Conservation (phyloP, 1,140 invertebrate species). For the Dreissena rostriformis region DNA sequence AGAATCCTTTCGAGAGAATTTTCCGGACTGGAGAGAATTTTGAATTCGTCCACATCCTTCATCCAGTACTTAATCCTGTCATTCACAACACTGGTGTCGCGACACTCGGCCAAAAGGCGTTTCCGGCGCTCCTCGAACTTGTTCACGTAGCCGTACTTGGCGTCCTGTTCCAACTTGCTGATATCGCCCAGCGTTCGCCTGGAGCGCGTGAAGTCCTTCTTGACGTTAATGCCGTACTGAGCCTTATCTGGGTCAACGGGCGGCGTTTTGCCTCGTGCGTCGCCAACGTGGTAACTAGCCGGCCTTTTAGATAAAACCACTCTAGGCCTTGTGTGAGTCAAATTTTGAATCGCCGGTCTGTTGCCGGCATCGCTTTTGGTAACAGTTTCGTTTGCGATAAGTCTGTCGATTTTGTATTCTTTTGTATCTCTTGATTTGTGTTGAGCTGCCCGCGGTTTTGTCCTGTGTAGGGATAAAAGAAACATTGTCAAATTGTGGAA, state of each 20-base stretch:
- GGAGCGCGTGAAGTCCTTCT: slow-evolving; percentile 56
- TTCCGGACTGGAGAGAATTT: slow-evolving; percentile 34
- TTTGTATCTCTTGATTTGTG: too few relatives aligned
- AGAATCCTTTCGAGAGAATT: slow-evolving; percentile 45
- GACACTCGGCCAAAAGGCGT: slow-evolving; percentile 48
- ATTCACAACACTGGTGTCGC: slow-evolving; percentile 51
- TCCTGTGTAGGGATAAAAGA: slow-evolving; percentile 54
- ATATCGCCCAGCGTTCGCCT: slow-evolving; percentile 59
- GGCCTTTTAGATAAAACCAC: slow-evolving; percentile 11
- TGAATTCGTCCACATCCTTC: slow-evolving; percentile 59
- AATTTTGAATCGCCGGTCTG: neutral
- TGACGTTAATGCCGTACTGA: slow-evolving; percentile 56
- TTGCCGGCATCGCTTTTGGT: neutral
- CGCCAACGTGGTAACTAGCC: slow-evolving; percentile 22
- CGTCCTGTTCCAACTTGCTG: slow-evolving; percentile 63
- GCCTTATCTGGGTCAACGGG: slow-evolving; percentile 7
- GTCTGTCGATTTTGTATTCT: slow-evolving; percentile 3
- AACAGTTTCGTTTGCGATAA: neutral
- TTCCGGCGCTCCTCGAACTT: slow-evolving; percentile 58
- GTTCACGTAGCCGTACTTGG: slow-evolving; percentile 59
- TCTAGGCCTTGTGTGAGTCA: neutral
- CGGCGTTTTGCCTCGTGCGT: neutral
- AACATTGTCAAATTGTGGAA: slow-evolving; percentile 63
- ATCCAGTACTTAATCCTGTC: slow-evolving; percentile 56
- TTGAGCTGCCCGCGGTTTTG: too few relatives aligned